Evolutionary conservation across 2,113 vertebrate genomes (phyloP), one percentile per base, ranked within the genome.

Genomic region (Gymnorhina tibicen): DNA sequence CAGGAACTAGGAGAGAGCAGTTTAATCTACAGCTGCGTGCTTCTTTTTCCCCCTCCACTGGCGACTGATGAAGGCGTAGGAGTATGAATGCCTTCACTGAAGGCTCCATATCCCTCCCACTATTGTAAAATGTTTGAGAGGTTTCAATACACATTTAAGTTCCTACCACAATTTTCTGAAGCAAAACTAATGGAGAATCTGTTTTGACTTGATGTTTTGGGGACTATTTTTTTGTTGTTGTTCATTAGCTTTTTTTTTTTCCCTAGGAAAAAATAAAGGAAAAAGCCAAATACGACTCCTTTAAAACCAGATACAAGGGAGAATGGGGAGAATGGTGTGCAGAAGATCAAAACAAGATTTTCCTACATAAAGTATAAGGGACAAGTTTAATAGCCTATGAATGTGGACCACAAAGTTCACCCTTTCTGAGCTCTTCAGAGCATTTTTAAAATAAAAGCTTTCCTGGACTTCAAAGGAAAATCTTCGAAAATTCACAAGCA

Each of bases 381-480:
- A 81, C 52, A 89, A 64, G 32, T 90, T 93, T 60, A 94, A 91
- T 39, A 87, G 50, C 33, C 82, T 87, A 15, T 52, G 64, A 52
- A 39, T 37, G 37, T 5, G 23, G 76, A 87, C 62, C 66, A 39
- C 41, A 91, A 95, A n/a, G 67, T 84, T 56, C 64, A 86, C 76
- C 49, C 64, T 81, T 93, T 90, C 52, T 49, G 76, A 81, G 56
- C 52, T 91, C 53, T 85, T 95, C 86, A 88, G 47, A 93, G 37
- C 14, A 35, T 80, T 91, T 56, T 64, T 78, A 89, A 96, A 96
- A 95, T 37, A 92, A 93, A 94, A 93, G 88, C 68, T 42, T 92
- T 84, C 64, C 49, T 72, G n/a, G 28, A 89, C 76, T 96, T 95
- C 83, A 93, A 93, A 91, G 52, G 41, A 47, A 78, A 86, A 64